Percentiles rank a stretch among this genome's conserved stretches.
Conservation (phyloP, 1,140 invertebrate species). For the Drosophila lacteicornis region DNA sequence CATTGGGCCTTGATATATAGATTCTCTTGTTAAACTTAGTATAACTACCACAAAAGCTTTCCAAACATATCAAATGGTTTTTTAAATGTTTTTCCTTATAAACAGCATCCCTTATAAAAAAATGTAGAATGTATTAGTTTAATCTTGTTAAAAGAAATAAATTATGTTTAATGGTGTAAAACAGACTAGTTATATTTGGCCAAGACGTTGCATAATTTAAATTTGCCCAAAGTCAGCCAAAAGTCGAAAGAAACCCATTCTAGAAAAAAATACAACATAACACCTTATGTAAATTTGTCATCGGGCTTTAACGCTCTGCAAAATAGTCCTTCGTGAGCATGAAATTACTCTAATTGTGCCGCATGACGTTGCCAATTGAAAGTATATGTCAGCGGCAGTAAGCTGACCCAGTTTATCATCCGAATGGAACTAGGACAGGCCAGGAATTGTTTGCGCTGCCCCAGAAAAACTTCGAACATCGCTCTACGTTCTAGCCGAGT, state of each 20-base stretch:
- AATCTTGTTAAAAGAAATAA: not conserved
- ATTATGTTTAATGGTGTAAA: not conserved
- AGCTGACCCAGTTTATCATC: slow-evolving; percentile 64
- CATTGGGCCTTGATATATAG: too few species aligned
- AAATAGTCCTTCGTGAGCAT: not conserved
- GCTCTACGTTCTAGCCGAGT: slow-evolving; percentile 4
- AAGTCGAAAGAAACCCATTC: too few species aligned
- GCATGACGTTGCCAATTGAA: slow-evolving; percentile 26
- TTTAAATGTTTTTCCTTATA: too few species aligned
- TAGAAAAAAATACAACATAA: not conserved
- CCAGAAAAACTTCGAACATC: slow-evolving; percentile 28
- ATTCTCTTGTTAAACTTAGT: not conserved
- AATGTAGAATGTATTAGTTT: too few species aligned
- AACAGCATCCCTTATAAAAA: too few species aligned
- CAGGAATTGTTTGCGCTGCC: slow-evolving; percentile 26
- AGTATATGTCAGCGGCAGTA: slow-evolving; percentile 48
- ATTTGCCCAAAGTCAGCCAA: not conserved
- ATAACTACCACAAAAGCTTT: too few species aligned
- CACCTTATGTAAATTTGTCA: slow-evolving; percentile 3
- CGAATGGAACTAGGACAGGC: slow-evolving; percentile 48
- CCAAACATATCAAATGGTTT: not conserved
- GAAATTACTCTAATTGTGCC: slow-evolving; percentile 21
- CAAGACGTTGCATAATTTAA: not conserved
- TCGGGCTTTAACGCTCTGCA: not conserved
- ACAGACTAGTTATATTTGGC: too few species aligned